phyloP scores from a whole-genome alignment of 1,140 invertebrate genomes.

The Lepidurus couesii region DNA sequence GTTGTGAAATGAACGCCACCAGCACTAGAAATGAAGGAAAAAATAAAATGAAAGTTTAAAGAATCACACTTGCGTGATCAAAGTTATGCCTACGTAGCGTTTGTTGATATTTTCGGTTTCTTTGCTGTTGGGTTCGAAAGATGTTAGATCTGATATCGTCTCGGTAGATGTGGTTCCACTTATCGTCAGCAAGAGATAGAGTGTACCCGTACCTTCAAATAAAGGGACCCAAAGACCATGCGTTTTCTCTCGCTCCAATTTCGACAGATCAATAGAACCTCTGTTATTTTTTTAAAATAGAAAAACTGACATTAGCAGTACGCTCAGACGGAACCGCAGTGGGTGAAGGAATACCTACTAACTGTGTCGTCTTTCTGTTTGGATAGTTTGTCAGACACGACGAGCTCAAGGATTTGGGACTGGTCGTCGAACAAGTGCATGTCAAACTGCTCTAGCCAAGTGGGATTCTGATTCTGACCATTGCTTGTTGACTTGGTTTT shows the following conservation, averaged over 20 bases:
- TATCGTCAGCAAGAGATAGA: slow-evolving; percentile 86
- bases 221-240: slow-evolving; percentile 81
- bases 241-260: slow-evolving; percentile 81
- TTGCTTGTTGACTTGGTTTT: slow-evolving; percentile 86
- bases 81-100: slow-evolving; percentile 62
- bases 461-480: slow-evolving; percentile 64
- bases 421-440: slow-evolving; percentile 90
- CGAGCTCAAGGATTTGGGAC: slow-evolving; percentile 77
- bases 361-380: slow-evolving; percentile 78
- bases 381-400: slow-evolving; percentile 82
- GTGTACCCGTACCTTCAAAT: slow-evolving; percentile 70
- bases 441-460: slow-evolving; percentile 97
- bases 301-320: slow-evolving; percentile 24
- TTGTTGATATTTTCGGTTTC: slow-evolving; percentile 59
- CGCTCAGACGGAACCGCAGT: slow-evolving; percentile 20
- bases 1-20: slow-evolving; percentile 64
- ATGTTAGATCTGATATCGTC: slow-evolving; percentile 81
- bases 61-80: not conserved
- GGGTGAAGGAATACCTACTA: slow-evolving; percentile 54
- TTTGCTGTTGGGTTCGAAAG: slow-evolving; percentile 69
- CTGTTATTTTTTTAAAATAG: slow-evolving; percentile 47
- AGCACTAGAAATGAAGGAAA: slow-evolving; percentile 47
- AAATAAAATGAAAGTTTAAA: slow-evolving; percentile 30
- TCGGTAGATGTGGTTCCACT: slow-evolving; percentile 88
- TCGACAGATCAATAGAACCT: slow-evolving; percentile 76